These are phyloP conservation scores for Stichopus horrens DNA, from an alignment of 53 echinoderm and acorn worm species.

Conservation along the genomic window DNA sequence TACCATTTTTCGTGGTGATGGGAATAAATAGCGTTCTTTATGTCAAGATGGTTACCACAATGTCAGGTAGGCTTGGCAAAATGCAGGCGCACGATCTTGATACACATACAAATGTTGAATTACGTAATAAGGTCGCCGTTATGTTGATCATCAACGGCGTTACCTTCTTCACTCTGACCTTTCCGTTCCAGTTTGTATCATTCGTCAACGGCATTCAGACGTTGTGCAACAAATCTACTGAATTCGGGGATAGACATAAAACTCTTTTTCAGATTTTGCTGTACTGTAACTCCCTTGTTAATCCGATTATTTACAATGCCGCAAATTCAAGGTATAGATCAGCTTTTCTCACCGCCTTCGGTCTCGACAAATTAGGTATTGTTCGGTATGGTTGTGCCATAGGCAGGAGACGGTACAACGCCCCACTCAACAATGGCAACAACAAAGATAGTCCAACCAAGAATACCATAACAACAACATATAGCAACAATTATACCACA, in stretches of 20 bases:
- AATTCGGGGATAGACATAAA: neutral
- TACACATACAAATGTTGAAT: constrained; percentile 68
- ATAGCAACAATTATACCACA: constrained; percentile 35
- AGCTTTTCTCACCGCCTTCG: constrained; percentile 66
- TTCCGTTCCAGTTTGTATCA: constrained; percentile 66
- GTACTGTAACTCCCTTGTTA: constrained; percentile 73
- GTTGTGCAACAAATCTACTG: neutral
- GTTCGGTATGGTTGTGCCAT: neutral
- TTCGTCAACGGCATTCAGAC: constrained; percentile 20
- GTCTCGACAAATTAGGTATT: constrained; percentile 2
- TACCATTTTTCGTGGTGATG: constrained; percentile 86
- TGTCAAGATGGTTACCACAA: constrained; percentile 71
- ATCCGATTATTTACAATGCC: constrained; percentile 88
- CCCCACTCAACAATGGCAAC: constrained; percentile 33
- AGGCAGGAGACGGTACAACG: neutral
- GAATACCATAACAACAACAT: constrained; percentile 37
- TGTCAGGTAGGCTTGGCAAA: constrained; percentile 68
- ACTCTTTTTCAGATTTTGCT: constrained; percentile 46
- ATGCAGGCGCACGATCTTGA: constrained; percentile 76
- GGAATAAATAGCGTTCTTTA: constrained; percentile 72
- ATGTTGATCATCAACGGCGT: constrained; percentile 83
- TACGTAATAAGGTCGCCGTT: constrained; percentile 79
- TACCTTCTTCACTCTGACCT: constrained; percentile 72
- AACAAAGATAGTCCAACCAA: constrained; percentile 37
- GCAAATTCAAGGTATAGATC: constrained; percentile 78